These are phyloP conservation scores for Agriotes lineatus DNA, from an alignment of 2,888 invertebrate genomes.

Conservation along the genomic window DNA sequence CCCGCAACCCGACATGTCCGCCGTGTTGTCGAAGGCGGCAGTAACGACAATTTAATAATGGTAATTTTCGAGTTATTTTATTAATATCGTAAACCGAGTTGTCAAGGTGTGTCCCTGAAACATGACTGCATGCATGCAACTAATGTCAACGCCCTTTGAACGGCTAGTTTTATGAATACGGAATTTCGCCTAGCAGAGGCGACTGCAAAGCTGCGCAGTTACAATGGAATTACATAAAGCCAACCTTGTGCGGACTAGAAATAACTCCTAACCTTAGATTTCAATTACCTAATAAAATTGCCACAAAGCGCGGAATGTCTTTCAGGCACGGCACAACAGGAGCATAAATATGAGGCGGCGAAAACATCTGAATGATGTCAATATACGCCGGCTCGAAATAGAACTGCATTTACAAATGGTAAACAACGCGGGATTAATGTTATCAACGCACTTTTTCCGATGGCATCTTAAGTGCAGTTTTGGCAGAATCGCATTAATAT, in stretches of 20 bases:
- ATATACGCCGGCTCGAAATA: too few relatives aligned
- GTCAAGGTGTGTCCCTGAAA: conserved; percentile 28
- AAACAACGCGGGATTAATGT: too few relatives aligned
- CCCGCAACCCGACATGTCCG: not conserved
- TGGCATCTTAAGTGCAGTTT: conserved; percentile 15
- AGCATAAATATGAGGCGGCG: too few relatives aligned
- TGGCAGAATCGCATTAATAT: conserved; percentile 18
- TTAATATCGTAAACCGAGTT: conserved; percentile 18
- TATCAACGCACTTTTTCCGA: not conserved
- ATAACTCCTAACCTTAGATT: too few relatives aligned
- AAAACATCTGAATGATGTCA: too few relatives aligned
- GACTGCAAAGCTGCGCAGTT: too few relatives aligned
- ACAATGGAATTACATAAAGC: too few relatives aligned
- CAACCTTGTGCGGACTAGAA: too few relatives aligned
- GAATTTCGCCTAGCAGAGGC: not conserved
- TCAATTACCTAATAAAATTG: too few relatives aligned
- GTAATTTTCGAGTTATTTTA: conserved; percentile 10
- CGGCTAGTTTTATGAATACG: conserved; percentile 21
- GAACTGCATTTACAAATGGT: too few relatives aligned
- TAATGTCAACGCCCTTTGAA: conserved; percentile 13
- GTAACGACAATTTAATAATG: conserved; percentile 14
- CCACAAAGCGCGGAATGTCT: too few relatives aligned
- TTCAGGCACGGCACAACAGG: too few relatives aligned
- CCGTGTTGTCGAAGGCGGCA: not conserved
- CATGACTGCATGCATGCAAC: conserved; percentile 24